A percentile compares a stretch with the other conserved stretches of the same genome.
These are phyloP conservation scores for Calameuta idolon DNA, from an alignment of 2,888 invertebrate genomes.

Conservation along the genomic window DNA sequence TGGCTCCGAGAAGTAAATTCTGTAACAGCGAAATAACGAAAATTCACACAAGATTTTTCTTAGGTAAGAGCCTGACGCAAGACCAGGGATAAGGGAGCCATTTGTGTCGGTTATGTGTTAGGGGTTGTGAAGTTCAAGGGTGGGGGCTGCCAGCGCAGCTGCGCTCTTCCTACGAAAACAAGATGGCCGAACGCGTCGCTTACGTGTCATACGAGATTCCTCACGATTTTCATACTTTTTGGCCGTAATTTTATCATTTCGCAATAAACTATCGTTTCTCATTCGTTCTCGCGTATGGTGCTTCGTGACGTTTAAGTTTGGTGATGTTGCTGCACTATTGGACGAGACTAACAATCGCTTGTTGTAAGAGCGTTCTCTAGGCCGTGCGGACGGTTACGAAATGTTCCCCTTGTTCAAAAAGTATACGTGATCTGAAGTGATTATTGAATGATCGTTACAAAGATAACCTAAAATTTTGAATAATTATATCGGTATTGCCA, in stretches of 20 bases:
- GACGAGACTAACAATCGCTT: not conserved
- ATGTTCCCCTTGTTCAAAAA: not conserved
- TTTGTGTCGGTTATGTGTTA: constrained; percentile 46
- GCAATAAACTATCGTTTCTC: not conserved
- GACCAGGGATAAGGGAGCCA: constrained; percentile 36
- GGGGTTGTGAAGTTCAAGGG: constrained; percentile 41
- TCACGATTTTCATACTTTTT: constrained; percentile 20
- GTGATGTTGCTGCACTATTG: not conserved
- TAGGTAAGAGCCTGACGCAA: constrained; percentile 7
- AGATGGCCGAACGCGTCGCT: constrained; percentile 56
- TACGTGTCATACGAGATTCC: constrained; percentile 41
- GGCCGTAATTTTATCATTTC: not conserved
- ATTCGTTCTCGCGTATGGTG: not conserved
- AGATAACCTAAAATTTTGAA: not conserved
- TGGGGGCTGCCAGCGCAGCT: constrained; percentile 50
- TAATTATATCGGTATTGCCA: not conserved
- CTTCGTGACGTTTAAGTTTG: constrained; percentile 2
- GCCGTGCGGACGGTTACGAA: not conserved
- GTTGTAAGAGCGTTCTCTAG: not conserved
- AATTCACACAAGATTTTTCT: not conserved
- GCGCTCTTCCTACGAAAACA: constrained; percentile 55
- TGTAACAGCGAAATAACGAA: not conserved
- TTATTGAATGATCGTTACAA: not conserved
- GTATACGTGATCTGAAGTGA: not conserved
- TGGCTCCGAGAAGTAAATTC: not conserved